Conservation (phyloP, 2,113 vertebrate genomes). For the Cyprinodon tularosa region DNA sequence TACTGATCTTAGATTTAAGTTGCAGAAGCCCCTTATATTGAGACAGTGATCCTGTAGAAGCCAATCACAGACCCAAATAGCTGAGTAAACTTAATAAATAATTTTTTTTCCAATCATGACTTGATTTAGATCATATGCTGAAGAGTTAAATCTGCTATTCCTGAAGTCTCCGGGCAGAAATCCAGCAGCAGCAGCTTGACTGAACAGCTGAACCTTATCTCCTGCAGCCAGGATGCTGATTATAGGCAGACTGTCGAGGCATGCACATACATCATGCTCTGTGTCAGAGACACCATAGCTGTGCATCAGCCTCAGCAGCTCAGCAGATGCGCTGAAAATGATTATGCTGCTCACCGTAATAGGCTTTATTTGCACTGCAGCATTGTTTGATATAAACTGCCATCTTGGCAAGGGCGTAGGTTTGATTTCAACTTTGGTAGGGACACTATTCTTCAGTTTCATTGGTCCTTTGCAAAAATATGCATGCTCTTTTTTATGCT, state of each 20-base stretch:
- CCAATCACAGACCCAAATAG: not conserved
- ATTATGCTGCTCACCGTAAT: slow-evolving; percentile 40
- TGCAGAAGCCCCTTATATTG: too few species aligned
- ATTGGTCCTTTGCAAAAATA: too few species aligned
- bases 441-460: too few species aligned
- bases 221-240: slow-evolving; percentile 53
- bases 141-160: not conserved
- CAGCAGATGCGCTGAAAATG: slow-evolving; percentile 39
- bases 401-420: too few species aligned
- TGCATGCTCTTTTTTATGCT: too few species aligned
- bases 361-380: slow-evolving; percentile 17
- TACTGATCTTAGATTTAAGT: too few species aligned
- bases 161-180: slow-evolving; percentile 21
- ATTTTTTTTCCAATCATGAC: not conserved
- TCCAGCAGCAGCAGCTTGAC: slow-evolving; percentile 20
- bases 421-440: too few species aligned
- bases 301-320: slow-evolving; percentile 35
- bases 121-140: not conserved
- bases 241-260: slow-evolving; percentile 43
- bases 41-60: too few species aligned
- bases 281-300: slow-evolving; percentile 37
- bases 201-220: slow-evolving; percentile 53
- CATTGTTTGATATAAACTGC: slow-evolving; percentile 8
- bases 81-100: not conserved
- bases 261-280: slow-evolving; percentile 48